phyloP scores from a whole-genome alignment of 2,113 vertebrate species.

The Rhizomys pruinosus region DNA sequence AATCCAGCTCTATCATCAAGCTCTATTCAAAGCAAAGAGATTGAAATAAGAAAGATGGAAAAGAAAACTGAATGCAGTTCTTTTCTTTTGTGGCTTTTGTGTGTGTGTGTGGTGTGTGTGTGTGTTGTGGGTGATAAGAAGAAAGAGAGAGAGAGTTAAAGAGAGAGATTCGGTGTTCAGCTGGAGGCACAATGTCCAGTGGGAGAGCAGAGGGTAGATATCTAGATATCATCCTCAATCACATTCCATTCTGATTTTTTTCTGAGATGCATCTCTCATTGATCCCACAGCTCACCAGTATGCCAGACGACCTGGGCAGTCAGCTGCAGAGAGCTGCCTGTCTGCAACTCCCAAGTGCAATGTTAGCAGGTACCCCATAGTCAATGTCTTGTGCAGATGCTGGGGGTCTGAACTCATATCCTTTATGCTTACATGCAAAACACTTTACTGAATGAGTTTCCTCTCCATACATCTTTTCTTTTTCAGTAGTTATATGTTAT shows the following conservation, averaged over 20 bases:
- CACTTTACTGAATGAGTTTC: neutral
- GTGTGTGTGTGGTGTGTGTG: neutral
- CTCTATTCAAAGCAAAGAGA: neutral
- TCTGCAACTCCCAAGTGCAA: too few species aligned
- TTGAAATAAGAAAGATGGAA: neutral
- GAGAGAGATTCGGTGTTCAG: neutral
- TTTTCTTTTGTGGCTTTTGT: neutral
- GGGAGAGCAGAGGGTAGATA: neutral
- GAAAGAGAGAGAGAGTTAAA: neutral
- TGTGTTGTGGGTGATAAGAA: neutral
- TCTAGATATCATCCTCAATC: neutral
- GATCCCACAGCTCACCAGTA: neutral
- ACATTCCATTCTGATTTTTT: neutral
- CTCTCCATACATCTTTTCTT: neutral
- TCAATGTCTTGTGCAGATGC: too few species aligned
- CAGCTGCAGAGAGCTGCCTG: neutral
- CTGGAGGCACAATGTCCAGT: neutral
- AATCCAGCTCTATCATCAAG: neutral
- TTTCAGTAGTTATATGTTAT: neutral
- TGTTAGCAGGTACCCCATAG: neutral
- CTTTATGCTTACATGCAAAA: neutral
- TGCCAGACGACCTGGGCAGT: neutral
- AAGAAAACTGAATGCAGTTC: neutral
- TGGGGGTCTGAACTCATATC: neutral
- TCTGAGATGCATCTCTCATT: neutral